Evolutionary conservation across 37 sponge, comb jelly and placozoan species (phyloP).

Genomic region (Oscarella lobularis): DNA sequence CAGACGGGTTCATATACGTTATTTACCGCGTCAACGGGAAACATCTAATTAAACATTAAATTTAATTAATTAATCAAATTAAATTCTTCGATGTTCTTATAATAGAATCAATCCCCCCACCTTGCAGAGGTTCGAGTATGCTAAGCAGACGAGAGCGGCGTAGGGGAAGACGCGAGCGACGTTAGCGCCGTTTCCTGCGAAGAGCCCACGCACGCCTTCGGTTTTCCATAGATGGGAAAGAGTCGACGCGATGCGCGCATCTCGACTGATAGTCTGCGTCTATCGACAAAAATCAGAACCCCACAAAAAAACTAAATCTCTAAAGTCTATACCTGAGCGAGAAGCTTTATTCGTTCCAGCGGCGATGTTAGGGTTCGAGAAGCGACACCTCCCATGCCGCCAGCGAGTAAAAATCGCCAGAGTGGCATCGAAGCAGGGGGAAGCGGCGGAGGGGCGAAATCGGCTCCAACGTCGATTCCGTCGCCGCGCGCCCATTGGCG

Average conservation of each 20-base stretch:
- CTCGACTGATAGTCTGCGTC: neutral
- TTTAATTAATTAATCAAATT: neutral
- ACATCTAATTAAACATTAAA: neutral
- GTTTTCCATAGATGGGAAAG: slow-evolving; percentile 6
- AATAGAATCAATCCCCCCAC: slow-evolving; percentile 14
- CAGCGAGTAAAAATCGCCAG: slow-evolving; percentile 40
- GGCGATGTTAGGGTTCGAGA: slow-evolving; percentile 60
- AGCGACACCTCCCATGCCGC: slow-evolving; percentile 49
- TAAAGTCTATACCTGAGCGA: slow-evolving; percentile 23
- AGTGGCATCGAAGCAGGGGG: slow-evolving; percentile 32
- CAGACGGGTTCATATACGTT: slow-evolving; percentile 2
- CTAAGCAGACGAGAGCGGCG: slow-evolving; percentile 45
- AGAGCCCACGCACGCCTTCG: slow-evolving; percentile 29
- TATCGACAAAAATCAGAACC: neutral
- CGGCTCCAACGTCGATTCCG: slow-evolving; percentile 26
- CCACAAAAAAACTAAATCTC: neutral
- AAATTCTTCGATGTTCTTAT: neutral
- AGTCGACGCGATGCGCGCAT: neutral
- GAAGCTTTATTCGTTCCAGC: slow-evolving; percentile 42
- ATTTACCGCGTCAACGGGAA: neutral
- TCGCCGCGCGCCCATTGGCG: slow-evolving; percentile 41
- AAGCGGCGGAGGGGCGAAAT: slow-evolving; percentile 41
- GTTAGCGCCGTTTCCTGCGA: slow-evolving; percentile 62
- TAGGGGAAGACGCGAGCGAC: slow-evolving; percentile 51
- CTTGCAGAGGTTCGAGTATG: slow-evolving; percentile 43